These are phyloP conservation scores for Halcyon senegalensis DNA, from an alignment of 2,113 vertebrate species.

Conservation along the genomic window DNA sequence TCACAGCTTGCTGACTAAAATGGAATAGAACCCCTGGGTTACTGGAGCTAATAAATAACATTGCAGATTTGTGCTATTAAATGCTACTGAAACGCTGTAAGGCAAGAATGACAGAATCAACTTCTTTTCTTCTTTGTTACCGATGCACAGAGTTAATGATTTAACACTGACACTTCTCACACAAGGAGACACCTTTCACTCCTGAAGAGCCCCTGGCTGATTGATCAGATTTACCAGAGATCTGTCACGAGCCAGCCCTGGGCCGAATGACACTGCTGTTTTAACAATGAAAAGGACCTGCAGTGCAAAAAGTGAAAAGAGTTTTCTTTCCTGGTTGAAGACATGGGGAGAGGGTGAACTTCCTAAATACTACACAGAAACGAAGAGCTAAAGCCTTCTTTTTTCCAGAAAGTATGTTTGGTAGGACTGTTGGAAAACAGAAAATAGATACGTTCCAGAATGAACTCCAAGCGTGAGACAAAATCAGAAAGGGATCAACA, in stretches of 20 bases:
- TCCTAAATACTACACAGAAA: neutral
- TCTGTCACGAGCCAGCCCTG: neutral
- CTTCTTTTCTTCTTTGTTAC: slow-evolving; percentile 7
- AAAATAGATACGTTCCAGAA: neutral
- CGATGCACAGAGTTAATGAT: neutral
- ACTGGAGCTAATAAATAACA: slow-evolving; percentile 60
- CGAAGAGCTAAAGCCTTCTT: neutral
- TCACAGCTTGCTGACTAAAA: slow-evolving; percentile 68
- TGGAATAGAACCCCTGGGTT: slow-evolving; percentile 54
- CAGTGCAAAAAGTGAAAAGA: neutral
- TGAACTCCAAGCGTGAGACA: neutral
- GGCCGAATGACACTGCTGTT: neutral
- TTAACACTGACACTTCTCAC: neutral
- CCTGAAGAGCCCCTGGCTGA: neutral
- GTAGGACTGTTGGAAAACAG: neutral
- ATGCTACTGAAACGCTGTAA: neutral
- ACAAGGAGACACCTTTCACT: neutral
- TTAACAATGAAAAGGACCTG: neutral
- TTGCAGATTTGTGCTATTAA: slow-evolving; percentile 44
- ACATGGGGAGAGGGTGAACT: rapidly evolving
- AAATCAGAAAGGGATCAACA: neutral
- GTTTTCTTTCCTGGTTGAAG: neutral
- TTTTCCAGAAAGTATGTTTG: neutral
- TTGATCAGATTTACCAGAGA: neutral
- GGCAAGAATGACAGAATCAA: slow-evolving; percentile 18